Evolutionary conservation across 2,113 vertebrate species (phyloP).

Genomic region (Podocnemis expansa): DNA sequence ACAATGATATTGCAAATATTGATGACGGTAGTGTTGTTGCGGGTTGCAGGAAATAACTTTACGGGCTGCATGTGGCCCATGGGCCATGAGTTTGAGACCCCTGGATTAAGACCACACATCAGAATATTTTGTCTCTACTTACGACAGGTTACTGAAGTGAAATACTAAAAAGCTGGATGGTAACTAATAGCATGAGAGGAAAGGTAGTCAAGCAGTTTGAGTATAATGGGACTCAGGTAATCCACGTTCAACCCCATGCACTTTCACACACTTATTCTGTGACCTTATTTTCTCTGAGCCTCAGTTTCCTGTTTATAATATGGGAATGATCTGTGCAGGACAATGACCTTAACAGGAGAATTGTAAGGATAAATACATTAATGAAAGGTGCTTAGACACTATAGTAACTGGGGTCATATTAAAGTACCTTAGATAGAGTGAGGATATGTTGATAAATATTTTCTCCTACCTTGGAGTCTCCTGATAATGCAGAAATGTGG

Average conservation of each 20-base stretch:
- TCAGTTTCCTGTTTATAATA: neutral
- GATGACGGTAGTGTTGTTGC: no score
- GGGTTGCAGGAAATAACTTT: no score
- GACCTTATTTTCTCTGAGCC: neutral
- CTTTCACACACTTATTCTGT: neutral
- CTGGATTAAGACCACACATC: constrained; percentile 24
- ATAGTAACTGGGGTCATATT: neutral
- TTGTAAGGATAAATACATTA: neutral
- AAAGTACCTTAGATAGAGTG: neutral
- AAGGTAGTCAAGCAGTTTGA: constrained; percentile 4
- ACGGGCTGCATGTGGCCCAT: no score
- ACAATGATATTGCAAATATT: no score
- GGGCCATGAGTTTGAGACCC: no score
- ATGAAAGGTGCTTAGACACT: neutral
- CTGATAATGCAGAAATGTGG: neutral
- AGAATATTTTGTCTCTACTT: neutral
- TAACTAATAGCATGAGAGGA: neutral
- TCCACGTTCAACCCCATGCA: neutral
- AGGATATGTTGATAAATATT: neutral
- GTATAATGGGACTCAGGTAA: neutral
- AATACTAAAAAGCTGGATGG: constrained; percentile 24
- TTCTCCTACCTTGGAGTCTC: neutral
- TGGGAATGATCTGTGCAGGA: neutral
- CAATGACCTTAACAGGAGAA: neutral
- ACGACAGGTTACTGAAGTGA: neutral